Conservation (phyloP, 2,888 invertebrate genomes). For the Lampropteryx suffumata region DNA sequence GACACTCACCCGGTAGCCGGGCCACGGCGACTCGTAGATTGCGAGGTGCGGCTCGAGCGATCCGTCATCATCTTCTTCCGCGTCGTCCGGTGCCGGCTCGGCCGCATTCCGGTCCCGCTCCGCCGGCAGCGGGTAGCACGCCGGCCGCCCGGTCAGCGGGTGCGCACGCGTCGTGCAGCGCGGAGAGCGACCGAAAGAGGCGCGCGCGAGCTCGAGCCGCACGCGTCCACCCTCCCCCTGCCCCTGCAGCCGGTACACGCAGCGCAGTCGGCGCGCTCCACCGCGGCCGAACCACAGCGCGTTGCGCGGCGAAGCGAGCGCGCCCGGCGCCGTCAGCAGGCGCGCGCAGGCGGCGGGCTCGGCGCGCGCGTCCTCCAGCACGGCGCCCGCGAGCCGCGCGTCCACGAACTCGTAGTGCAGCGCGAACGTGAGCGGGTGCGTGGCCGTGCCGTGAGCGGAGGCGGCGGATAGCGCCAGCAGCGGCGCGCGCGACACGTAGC, state of each 20-base stretch:
- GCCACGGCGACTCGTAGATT: conserved; percentile 88
- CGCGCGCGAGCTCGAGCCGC: conserved; percentile 86
- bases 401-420: conserved; percentile 93
- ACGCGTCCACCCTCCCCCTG: conserved; percentile 84
- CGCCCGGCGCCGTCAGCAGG: conserved; percentile 65
- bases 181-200: conserved; percentile 85
- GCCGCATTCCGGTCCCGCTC: conserved; percentile 39
- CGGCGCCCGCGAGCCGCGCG: conserved; percentile 88
- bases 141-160: conserved; percentile 86
- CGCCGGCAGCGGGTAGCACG: conserved; percentile 52
- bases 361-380: conserved; percentile 76
- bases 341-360: conserved; percentile 64
- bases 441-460: conserved; percentile 87
- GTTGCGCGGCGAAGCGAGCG: conserved; percentile 90
- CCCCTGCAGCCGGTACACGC: conserved; percentile 89
- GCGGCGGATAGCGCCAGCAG: conserved; percentile 68
- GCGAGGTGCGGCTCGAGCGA: conserved; percentile 80
- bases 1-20: conserved; percentile 80
- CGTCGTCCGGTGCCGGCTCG: conserved; percentile 30
- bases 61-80: conserved; percentile 54
- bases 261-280: conserved; percentile 87
- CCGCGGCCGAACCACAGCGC: conserved; percentile 93
- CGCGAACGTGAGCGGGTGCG: conserved; percentile 89
- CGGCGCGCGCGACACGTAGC: conserved; percentile 84
- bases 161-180: conserved; percentile 88